These are phyloP conservation scores for Ictalurus furcatus DNA, from an alignment of 2,113 vertebrate genomes.

Conservation along the genomic window DNA sequence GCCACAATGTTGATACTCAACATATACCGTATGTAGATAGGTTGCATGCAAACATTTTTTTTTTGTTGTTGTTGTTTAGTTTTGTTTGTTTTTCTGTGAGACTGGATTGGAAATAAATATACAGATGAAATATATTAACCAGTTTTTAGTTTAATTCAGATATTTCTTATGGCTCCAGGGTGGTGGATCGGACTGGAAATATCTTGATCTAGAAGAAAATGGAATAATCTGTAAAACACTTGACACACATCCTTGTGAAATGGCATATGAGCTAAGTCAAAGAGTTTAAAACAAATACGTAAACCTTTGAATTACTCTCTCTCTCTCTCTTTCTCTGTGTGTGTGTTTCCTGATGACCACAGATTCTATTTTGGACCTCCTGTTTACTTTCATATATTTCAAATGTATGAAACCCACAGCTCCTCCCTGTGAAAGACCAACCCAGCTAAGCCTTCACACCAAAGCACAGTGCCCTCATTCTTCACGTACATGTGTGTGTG, in stretches of 20 bases:
- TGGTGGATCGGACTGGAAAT: not conserved
- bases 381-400: conserved; percentile 73
- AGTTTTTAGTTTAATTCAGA: not conserved
- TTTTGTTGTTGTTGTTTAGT: no score
- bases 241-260: not conserved
- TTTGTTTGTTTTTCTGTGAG: not conserved
- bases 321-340: not conserved
- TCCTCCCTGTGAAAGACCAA: conserved; percentile 69
- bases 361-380: conserved; percentile 73
- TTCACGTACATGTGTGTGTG: conserved; percentile 58
- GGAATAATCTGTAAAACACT: not conserved
- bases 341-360: conserved; percentile 39
- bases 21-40: not conserved
- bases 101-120: not conserved
- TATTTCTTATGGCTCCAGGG: not conserved
- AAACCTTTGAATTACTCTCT: not conserved
- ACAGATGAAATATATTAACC: not conserved
- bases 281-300: conserved; percentile 1
- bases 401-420: conserved; percentile 59
- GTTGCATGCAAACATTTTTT: not conserved
- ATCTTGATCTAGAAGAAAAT: not conserved
- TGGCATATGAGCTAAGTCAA: not conserved
- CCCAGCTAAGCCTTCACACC: conserved; percentile 63
- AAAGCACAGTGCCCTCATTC: conserved; percentile 74
- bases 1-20: not conserved